Evolutionary conservation across 2,113 vertebrate genomes (phyloP).

Genomic region (Chionis minor): DNA sequence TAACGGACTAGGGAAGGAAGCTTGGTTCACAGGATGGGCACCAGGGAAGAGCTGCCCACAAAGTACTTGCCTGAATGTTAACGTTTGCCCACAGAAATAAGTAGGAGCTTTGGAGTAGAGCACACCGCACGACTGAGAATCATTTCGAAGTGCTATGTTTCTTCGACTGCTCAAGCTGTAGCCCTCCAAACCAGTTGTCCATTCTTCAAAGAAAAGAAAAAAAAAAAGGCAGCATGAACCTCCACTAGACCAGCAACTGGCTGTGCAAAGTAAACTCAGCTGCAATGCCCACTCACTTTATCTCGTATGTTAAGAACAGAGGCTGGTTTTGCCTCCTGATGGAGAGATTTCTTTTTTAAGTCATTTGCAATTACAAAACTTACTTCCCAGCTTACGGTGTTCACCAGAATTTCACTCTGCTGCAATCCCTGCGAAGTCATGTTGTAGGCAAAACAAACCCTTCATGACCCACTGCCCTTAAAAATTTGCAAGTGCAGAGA

Average conservation of each 20-base stretch:
- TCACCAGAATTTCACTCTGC: background rate
- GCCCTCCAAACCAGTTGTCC: constrained; percentile 88
- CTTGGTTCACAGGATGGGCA: background rate
- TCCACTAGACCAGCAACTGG: background rate
- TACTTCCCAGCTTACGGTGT: background rate
- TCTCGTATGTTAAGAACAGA: background rate
- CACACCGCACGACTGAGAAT: constrained; percentile 76
- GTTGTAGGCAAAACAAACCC: background rate
- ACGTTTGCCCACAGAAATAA: constrained; percentile 91
- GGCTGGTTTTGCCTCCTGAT: background rate
- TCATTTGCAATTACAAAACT: background rate
- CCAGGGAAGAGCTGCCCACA: background rate
- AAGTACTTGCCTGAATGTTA: constrained; percentile 89
- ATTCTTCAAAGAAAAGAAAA: constrained; percentile 75
- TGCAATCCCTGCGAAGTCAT: background rate
- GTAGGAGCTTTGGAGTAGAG: constrained; percentile 93
- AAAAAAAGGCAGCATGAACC: background rate
- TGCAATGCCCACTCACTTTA: background rate
- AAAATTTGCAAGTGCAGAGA: background rate
- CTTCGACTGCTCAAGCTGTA: constrained; percentile 94
- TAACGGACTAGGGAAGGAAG: background rate
- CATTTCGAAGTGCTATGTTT: constrained; percentile 92
- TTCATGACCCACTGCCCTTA: background rate
- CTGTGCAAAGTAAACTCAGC: background rate
- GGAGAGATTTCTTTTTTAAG: background rate